phyloP scores from a whole-genome alignment of 1,140 invertebrate species.

The Bombus pascuorum region DNA sequence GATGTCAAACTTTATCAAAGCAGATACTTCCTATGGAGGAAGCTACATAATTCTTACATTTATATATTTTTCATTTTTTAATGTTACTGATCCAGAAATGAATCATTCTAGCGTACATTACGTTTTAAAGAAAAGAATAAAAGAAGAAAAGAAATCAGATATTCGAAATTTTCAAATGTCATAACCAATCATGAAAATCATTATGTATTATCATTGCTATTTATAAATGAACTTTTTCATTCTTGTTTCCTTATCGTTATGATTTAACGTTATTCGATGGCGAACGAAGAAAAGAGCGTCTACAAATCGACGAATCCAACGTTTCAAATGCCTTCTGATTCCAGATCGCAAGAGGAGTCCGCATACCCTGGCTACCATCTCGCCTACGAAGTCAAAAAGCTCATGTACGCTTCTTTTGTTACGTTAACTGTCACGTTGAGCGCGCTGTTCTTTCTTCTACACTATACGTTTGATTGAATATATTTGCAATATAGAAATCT shows the following conservation, averaged over 20 bases:
- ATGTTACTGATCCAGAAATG: no score
- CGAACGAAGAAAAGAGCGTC: slow-evolving; percentile 9
- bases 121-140: no score
- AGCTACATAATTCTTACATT: no score
- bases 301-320: slow-evolving; percentile 43
- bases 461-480: not conserved
- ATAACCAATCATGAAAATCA: no score
- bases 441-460: slow-evolving; percentile 32
- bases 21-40: no score
- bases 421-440: slow-evolving; percentile 71
- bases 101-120: no score
- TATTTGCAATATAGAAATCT: not conserved
- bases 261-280: not conserved
- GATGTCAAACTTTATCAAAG: no score
- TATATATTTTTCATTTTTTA: no score
- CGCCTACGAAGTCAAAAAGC: slow-evolving; percentile 99
- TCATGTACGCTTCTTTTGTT: slow-evolving; percentile 94
- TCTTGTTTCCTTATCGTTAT: not conserved
- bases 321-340: slow-evolving; percentile 80
- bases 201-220: not conserved
- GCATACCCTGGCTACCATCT: slow-evolving; percentile 98
- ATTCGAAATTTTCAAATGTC: no score
- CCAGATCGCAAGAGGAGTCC: slow-evolving; percentile 93
- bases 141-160: no score
- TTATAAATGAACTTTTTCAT: not conserved